Base-by-base conservation (phyloP, 2,797 vertebrate species). In the Emydoidea blandingii region DNA sequence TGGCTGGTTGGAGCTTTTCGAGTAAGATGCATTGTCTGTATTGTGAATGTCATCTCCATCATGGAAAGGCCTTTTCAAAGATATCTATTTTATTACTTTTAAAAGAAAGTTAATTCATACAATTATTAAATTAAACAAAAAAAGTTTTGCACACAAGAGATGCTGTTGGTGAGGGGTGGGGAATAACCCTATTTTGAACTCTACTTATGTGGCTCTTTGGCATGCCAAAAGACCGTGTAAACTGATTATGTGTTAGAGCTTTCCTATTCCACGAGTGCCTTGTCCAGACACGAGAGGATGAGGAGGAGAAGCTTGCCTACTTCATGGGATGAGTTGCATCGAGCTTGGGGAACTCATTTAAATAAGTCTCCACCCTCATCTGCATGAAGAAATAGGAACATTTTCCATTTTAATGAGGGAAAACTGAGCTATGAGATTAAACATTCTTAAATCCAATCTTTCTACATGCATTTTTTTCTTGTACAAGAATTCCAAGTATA, bases 11-110 rank as follows among this genome's bases (percentile, higher is more conserved):
- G 44, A 2, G 5, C 6, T 90, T 92, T 94, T 89, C 29, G 54
- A 31, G 65, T 1, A 1, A 79, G 76, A 86, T 65, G 21, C 0
- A 0, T 52, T 23, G 14, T 34, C 0, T 84, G 6, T 84, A 3
- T 76, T 86, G 57, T 80, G 47, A 50, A 50, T 16, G 50, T 49
- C 14, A 54, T 86, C 87, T 80, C 79, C 5, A 0, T 49, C n/a
- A 56, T 3, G 2, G 53, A 49, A 92, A 83, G 18, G 4, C 29
- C 37, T 87, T 91, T 86, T 92, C 81, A 79, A 59, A 93, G 88
- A 31, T 44, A 44, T 37, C 6, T 86, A 57, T 85, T 83, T 47
- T 21, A 2, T 0, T 93, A 50, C 84, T 68, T 91, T 83, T 82
- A 74, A 65, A 86, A 90, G 44, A 47, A 16, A 59, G 15, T 89